Base-by-base conservation (phyloP, 2,113 vertebrate genomes). In the Coregonus clupeaformis region DNA sequence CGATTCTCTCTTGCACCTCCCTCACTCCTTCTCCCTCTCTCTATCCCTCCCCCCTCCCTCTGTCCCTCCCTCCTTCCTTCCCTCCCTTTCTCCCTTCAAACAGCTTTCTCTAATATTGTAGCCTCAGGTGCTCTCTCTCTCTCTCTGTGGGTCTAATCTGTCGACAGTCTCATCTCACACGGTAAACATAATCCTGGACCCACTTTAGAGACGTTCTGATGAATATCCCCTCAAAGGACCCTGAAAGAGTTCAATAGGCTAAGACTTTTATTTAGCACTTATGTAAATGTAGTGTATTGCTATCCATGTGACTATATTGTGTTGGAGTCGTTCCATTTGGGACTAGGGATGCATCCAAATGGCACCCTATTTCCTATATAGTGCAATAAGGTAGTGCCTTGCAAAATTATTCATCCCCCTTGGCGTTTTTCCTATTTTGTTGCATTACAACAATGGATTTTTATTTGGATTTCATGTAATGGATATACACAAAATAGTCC, bases 1-100 rank as follows among this genome's bases (percentile, higher is more conserved):
- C 78, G 72, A 81, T 42, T 70, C 70, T 83, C 64, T 77, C 79
- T 76, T 82, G 73, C 79, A 29, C 30, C 60, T 32, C 20, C 30
- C n/a, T 49, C 20, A 1, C 3, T 42, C 25, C 29, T 22, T 16
- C 24, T 64, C 47, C 32, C 18, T 12, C 52, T 24, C 25, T 27
- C 5, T 65, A 6, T 25, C 7, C 9, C 27, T 27, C 1, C 25
- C 25, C 63, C 63, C 27, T 65, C 25, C 22, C 13, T 13, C 25
- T 16, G 24, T 55, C n/a, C 4, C 4, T 30, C 25, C 27, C 16
- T 30, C 42, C 1, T n/a, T 25, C 12, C 25, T 62, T 57, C 45
- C 20, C 45, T 52, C 14, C 71, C 2, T 55, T 3, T 25, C 27
- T 30, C 29, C 13, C 29, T 32, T 20, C 14, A 5, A 55, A 32